Evolutionary conservation across 2,797 vertebrate species (phyloP), one percentile per base, ranked within the genome.

Genomic region (Dallia pectoralis): DNA sequence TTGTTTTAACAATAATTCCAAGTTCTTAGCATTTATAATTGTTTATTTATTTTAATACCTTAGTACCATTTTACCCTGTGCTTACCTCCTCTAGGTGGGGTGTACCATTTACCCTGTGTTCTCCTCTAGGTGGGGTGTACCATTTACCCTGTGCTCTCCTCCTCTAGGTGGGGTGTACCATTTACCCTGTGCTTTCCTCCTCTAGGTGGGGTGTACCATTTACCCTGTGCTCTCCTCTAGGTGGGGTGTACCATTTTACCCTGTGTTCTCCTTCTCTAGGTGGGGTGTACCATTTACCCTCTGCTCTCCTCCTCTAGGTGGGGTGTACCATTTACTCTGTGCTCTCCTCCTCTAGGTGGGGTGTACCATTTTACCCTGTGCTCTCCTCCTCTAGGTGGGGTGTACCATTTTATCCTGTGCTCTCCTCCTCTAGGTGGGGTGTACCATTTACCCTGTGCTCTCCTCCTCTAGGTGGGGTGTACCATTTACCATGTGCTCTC

Each of bases 101-200:
- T 97, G 14, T 98, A 93, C 77, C 89, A n/a, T 95, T 22, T 98
- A 97, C 80, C 75, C n/a, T n/a, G n/a, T n/a, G n/a, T n/a, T n/a
- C n/a, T n/a, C n/a, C n/a, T n/a, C n/a, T n/a, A n/a, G n/a, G n/a
- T n/a, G n/a, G n/a, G n/a, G n/a, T 56, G n/a, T 19, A 8, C 51
- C 22, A 11, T 25, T 56, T 4, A 56, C n/a, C n/a, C n/a, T 19
- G 22, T 56, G 22, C 53, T 59, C 53, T 59, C 8, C 22, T 56
- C 12, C 11, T 62, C 14, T 18, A 93, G 91, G 85, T 61, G 88
- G 82, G 0, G 83, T 97, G 14, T 98, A 93, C 77, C 89, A n/a
- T 95, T 22, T 98, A 97, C 80, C 75, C n/a, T n/a, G n/a, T n/a
- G n/a, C n/a, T n/a, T n/a, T n/a, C n/a, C n/a, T n/a, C n/a, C n/a